Base-by-base conservation (phyloP, 1,140 invertebrate species). In the Elymnias hypermnestra region DNA sequence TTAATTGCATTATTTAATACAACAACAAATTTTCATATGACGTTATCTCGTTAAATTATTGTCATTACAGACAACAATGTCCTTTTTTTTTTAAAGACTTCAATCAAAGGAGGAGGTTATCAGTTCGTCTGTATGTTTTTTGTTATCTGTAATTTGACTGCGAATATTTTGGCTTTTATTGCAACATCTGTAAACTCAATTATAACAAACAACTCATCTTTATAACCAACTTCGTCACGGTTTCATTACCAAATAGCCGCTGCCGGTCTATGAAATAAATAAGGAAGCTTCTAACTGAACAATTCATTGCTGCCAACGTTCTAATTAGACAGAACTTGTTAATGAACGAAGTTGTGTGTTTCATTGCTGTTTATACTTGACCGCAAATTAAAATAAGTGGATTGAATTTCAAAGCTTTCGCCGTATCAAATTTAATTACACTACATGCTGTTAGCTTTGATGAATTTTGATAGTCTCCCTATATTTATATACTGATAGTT, bases 221-320 rank as follows among this genome's bases (percentile, higher is more conserved):
- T 43, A 50, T 23, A 37, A 17, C 40, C 29, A 9, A 18, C 39
- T 38, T 43, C 39, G 49, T 44, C 23, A 39, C 47, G 41, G 40
- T 19, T 60, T 53, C 26, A 54, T 66, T 55, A 59, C 38, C 31
- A 51, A 62, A 60, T 59, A 69, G 60, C 51, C 57, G 31, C 45
- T 45, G 29, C 23, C 53, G 39, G 25, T 38, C 18, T 46, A 44
- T 47, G 50, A 52, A 55, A 59, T 63, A 70, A 69, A 76, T 57
- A 67, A 72, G 73, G 73, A 77, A 69, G 71, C 57, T 58, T 46
- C 44, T 61, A 57, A 63, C 56, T 52, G 42, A 55, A 64, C 70
- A 63, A 66, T 69, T 72, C 57, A 57, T 66, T 47, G 56, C 56
- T 45, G 58, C 45, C 50, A 63, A 59, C 58, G 45, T 59, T 69